A percentile compares a stretch with the other conserved stretches of the same genome.
Conservation (phyloP, 1,140 invertebrate genomes). For the Neuroterus valhalla region DNA sequence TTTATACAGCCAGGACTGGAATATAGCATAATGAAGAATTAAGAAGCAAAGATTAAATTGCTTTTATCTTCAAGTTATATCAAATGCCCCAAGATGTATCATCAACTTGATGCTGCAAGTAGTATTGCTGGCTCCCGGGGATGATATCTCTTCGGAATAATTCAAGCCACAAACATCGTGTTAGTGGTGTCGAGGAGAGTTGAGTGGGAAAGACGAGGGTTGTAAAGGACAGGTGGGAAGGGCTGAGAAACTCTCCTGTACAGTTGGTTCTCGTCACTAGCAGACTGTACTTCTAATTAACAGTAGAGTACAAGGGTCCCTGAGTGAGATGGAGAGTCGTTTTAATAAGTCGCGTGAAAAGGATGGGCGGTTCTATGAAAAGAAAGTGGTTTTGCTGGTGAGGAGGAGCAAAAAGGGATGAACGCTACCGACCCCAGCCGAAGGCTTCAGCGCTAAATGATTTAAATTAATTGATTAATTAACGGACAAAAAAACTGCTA, state of each 20-base stretch:
- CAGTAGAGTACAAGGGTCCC: constrained; percentile 59
- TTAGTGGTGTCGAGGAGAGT: constrained; percentile 54
- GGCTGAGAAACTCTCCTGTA: constrained; percentile 59
- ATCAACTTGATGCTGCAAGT: constrained; percentile 30
- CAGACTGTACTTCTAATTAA: constrained; percentile 69
- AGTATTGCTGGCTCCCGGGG: neutral
- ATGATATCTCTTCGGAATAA: constrained; percentile 58
- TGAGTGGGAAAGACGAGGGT: constrained; percentile 52
- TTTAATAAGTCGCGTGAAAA: constrained; percentile 61
- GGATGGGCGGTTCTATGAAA: neutral
- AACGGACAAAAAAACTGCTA: constrained; percentile 22
- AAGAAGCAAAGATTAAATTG: neutral
- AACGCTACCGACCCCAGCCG: constrained; percentile 28
- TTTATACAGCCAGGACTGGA: too few species aligned
- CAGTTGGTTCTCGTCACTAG: constrained; percentile 65
- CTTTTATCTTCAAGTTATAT: neutral
- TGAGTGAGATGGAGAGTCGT: constrained; percentile 59
- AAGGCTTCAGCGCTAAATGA: constrained; percentile 39
- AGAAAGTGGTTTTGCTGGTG: constrained; percentile 9
- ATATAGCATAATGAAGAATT: constrained; percentile 1
- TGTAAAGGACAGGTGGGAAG: constrained; percentile 49
- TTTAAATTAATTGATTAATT: constrained; percentile 52
- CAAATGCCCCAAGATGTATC: constrained; percentile 22
- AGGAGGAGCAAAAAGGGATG: constrained; percentile 32
- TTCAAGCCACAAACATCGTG: constrained; percentile 64